Evolutionary conservation across 2,797 vertebrate species (phyloP).

Genomic region (Anolis apletophallus): DNA sequence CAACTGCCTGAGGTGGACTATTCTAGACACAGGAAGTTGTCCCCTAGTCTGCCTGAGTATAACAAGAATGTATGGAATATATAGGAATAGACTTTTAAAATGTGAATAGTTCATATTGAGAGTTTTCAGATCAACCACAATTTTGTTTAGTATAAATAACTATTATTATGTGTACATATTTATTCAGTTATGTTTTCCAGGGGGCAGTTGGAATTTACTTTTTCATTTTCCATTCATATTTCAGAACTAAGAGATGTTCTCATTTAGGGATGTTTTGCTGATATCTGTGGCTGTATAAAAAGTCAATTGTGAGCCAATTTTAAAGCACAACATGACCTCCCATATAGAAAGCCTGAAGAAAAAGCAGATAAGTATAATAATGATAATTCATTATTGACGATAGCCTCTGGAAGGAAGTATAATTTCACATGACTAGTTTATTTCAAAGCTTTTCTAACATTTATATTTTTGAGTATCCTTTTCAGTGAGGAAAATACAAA

Average conservation of each 20-base stretch:
- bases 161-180: not conserved
- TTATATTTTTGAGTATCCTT: slow-evolving; percentile 44
- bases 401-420: slow-evolving; percentile 26
- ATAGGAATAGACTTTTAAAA: not conserved
- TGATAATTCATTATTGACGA: slow-evolving; percentile 16
- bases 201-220: not conserved
- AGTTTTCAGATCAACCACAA: not conserved
- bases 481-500: too few relatives aligned
- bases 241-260: not conserved
- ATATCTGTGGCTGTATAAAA: slow-evolving; percentile 56
- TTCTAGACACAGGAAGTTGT: not conserved
- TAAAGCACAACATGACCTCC: slow-evolving; percentile 46
- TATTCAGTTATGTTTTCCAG: not conserved
- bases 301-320: slow-evolving; percentile 63
- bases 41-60: not conserved
- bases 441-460: slow-evolving; percentile 54
- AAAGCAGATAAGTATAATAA: slow-evolving; percentile 39
- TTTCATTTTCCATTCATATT: slow-evolving; percentile 1
- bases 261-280: slow-evolving; percentile 44
- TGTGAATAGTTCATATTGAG: not conserved
- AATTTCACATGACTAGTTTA: slow-evolving; percentile 44
- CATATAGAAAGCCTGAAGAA: slow-evolving; percentile 39
- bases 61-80: not conserved
- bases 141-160: not conserved
- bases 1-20: too few relatives aligned